Evolutionary conservation across 2,888 invertebrate species (phyloP).

Genomic region (Pherbina coryleti): DNA sequence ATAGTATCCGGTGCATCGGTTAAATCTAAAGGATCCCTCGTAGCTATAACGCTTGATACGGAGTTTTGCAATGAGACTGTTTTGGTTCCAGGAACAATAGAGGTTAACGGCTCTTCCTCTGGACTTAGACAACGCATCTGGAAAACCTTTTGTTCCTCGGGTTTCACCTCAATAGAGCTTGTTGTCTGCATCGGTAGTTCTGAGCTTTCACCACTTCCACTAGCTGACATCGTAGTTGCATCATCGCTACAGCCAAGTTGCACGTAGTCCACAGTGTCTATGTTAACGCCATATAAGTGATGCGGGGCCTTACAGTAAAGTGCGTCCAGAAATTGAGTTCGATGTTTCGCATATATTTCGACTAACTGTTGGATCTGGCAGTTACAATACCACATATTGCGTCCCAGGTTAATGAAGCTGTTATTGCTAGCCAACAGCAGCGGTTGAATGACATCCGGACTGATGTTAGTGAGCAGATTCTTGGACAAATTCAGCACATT

Average conservation of each 20-base stretch:
- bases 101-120: background rate
- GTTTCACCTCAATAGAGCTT: background rate
- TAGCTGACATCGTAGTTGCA: background rate
- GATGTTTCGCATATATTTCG: slow-evolving; percentile 48
- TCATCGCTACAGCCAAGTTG: slow-evolving; percentile 41
- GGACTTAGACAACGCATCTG: slow-evolving; percentile 40
- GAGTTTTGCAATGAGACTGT: background rate
- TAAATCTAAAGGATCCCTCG: background rate
- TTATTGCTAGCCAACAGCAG: slow-evolving; percentile 40
- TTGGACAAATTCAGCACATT: slow-evolving; percentile 57
- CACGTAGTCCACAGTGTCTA: slow-evolving; percentile 49
- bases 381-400: slow-evolving; percentile 60
- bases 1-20: background rate
- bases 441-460: slow-evolving; percentile 43
- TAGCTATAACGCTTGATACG: background rate
- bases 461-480: slow-evolving; percentile 56
- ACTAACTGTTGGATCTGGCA: slow-evolving; percentile 54
- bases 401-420: slow-evolving; percentile 52
- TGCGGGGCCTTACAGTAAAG: slow-evolving; percentile 58
- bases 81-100: background rate
- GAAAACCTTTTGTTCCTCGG: background rate
- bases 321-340: slow-evolving; percentile 53
- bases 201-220: background rate
- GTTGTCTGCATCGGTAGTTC: slow-evolving; percentile 9
- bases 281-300: slow-evolving; percentile 50